Base-by-base conservation (phyloP, 1,140 invertebrate genomes). In the Paralvinella palmiformis region DNA sequence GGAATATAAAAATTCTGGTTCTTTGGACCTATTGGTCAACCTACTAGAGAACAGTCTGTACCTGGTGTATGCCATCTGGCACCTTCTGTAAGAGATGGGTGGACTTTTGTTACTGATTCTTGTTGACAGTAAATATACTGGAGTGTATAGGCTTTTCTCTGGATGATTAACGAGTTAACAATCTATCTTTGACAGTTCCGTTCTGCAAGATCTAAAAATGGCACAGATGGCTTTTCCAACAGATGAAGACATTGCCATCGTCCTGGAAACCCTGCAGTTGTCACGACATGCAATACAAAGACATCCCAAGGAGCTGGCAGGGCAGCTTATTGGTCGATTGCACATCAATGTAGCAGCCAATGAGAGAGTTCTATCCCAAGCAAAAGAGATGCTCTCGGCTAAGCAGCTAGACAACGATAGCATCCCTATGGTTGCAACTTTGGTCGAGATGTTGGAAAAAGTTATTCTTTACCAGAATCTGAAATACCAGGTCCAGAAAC, bases 251-350 rank as follows among this genome's bases (percentile, higher is more conserved):
- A 56, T 73, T 20, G 33, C 57, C 22, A 57, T 59, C 13, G 60
- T 73, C 17, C 45, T 35, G 1, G 67, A 73, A 24, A 59, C 67
- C 1, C 32, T 74, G 5, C 68, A 67, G 57, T 59, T 74, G 10
- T 74, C 73, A 22, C 69, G 72, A 52, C 57, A 68, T 62, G 68
- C 69, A 24, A 59, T 74, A 31, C 17, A 60, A 13, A 27, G 20
- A 7, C 32, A 22, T 17, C 58, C 58, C 13, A 10, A n/a, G 10
- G 58, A 60, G 33, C 20, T 60, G 36, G 58, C 41, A 2, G 24
- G 58, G 7, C 58, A 60, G 58, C 20, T 60, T 32, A 45, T 60
- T 45, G 58, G 58, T 22, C 33, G 58, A 6, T 41, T 60, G 22
- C 58, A 60, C 24, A 17, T 22, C 20, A 22, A 45, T 5, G 35